Base-by-base conservation (phyloP, 2,888 invertebrate genomes). In the Operophtera brumata region DNA sequence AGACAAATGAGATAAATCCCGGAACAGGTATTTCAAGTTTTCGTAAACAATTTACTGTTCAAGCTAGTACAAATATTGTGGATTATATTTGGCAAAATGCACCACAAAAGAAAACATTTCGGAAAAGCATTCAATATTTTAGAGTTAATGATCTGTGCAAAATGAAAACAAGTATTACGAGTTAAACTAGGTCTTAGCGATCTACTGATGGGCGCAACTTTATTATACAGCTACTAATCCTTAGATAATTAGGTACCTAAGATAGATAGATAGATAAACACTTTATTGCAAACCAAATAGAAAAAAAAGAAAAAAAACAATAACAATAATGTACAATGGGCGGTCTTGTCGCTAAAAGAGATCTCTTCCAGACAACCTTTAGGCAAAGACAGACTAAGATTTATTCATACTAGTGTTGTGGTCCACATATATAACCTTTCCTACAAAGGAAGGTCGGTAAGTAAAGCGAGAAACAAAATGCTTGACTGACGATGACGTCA, bases 21-120 rank as follows among this genome's bases (percentile, higher is more conserved):
- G 5, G 40, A 65, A 65, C 66, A 53, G 47, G 66, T 58, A 57
- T 58, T 62, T 46, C 65, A 41, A 56, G 66, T 65, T 65, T 36
- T 14, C 34, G 13, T 25, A 12, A 32, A 35, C 44, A 44, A 32
- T 10, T 12, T 54, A 41, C 9, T 13, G 44, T 44, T 37, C 42
- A 34, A 40, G 41, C 35, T 37, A 35, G 30, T 30, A 0, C 37
- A 20, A 26, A 35, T 50, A 44, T 47, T 39, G 37, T 20, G 52
- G 60, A 64, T 62, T 65, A 64, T 66, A 61, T 62, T 63, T 62
- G 41, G 54, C 59, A 44, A 55, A 45, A 53, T 44, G 42, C 37
- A 42, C 12, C 40, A 51, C 47, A 48, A 57, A 39, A 40, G 34
- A 39, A 28, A 49, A 41, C 28, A 41, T 56, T 34, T 49, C 40